Evolutionary conservation across 1,140 invertebrate species (phyloP).

Genomic region (Uloborus diversus): DNA sequence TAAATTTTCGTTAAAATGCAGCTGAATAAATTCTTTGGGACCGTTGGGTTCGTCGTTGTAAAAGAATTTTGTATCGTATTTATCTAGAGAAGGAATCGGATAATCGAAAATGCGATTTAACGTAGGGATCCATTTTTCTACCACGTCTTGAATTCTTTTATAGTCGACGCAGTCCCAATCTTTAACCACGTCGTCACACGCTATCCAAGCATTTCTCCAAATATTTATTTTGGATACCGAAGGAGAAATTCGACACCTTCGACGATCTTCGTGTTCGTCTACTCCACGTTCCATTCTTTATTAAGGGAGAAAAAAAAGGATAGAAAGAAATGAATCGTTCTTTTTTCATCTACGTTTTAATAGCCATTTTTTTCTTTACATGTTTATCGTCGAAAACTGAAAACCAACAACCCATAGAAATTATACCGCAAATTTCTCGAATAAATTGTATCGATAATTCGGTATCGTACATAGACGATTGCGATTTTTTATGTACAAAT

Average conservation of each 20-base stretch:
- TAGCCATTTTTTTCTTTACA: too few relatives aligned
- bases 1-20: background rate
- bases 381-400: too few relatives aligned
- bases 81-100: background rate
- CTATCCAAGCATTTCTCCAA: background rate
- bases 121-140: slow-evolving; percentile 3
- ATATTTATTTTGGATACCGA: background rate
- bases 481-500: too few relatives aligned
- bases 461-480: too few relatives aligned
- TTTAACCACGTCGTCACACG: background rate
- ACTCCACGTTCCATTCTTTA: background rate
- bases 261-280: background rate
- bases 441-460: too few relatives aligned
- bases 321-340: background rate
- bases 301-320: too few relatives aligned
- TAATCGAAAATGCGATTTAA: slow-evolving; percentile 13
- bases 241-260: too few relatives aligned
- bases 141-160: background rate
- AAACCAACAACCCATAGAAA: too few relatives aligned
- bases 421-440: too few relatives aligned
- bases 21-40: background rate
- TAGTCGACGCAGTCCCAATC: background rate
- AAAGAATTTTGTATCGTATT: background rate
- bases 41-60: slow-evolving; percentile 3
- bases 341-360: background rate